phyloP scores from a whole-genome alignment of 1,140 invertebrate species.

The Lasaia peninsularis region DNA sequence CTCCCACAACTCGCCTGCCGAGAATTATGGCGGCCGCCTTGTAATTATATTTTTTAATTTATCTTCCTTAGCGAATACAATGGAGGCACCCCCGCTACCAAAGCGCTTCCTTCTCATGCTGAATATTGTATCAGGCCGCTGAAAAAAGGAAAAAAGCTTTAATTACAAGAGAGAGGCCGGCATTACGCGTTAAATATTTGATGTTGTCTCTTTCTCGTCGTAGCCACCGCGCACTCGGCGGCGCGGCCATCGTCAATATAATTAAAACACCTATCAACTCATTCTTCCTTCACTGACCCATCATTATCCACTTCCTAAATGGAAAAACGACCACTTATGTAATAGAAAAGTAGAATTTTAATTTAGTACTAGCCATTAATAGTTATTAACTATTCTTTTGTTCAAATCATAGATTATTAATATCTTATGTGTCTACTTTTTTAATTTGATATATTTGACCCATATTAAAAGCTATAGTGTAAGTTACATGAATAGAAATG shows the following conservation, averaged over 20 bases:
- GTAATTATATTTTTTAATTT: constrained; percentile 80
- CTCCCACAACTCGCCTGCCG: constrained; percentile 61
- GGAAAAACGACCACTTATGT: constrained; percentile 26
- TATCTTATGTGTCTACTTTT: too few relatives aligned
- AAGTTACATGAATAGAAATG: too few relatives aligned
- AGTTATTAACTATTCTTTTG: constrained; percentile 15
- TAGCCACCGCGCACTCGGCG: constrained; percentile 31
- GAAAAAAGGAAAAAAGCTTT: constrained; percentile 77
- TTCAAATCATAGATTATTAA: neutral
- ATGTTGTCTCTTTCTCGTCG: constrained; percentile 70
- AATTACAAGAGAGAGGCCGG: constrained; percentile 74
- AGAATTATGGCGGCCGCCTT: constrained; percentile 79
- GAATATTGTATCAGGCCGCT: constrained; percentile 76
- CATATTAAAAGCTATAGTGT: too few relatives aligned
- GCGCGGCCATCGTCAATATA: constrained; percentile 46
- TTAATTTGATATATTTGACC: too few relatives aligned
- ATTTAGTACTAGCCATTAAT: constrained; percentile 15
- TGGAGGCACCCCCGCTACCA: constrained; percentile 73
- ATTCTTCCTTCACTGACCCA: constrained; percentile 44
- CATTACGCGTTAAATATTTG: constrained; percentile 74
- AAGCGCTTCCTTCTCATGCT: constrained; percentile 74
- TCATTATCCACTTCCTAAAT: constrained; percentile 33
- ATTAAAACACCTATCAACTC: constrained; percentile 75
- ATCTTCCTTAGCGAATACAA: constrained; percentile 79
- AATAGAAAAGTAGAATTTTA: constrained; percentile 20